Conservation (phyloP, 2,888 invertebrate species). For the Ophion ellenae region DNA sequence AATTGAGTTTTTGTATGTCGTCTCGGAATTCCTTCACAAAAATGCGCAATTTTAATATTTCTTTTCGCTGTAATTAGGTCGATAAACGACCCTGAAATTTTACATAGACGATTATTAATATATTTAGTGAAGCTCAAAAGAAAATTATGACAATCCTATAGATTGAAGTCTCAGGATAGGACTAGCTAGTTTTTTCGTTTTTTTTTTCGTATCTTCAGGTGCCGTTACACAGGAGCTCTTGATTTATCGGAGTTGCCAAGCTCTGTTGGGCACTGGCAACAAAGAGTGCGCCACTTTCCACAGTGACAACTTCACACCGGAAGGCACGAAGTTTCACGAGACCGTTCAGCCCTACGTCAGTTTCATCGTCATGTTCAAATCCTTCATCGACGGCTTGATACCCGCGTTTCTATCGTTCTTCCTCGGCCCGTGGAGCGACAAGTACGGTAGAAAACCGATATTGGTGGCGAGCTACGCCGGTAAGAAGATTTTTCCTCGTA, state of each 20-base stretch:
- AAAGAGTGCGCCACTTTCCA: constrained; percentile 86
- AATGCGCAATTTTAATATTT: too few species aligned
- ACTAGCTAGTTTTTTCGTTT: too few species aligned
- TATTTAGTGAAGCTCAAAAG: too few species aligned
- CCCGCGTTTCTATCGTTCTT: constrained; percentile 89
- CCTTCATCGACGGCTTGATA: constrained; percentile 87
- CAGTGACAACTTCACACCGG: constrained; percentile 84
- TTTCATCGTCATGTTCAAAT: constrained; percentile 87
- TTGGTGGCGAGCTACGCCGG: constrained; percentile 87
- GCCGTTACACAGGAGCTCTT: constrained; percentile 88
- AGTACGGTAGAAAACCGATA: constrained; percentile 90
- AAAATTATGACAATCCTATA: too few species aligned
- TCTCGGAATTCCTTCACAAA: too few species aligned
- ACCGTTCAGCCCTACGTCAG: constrained; percentile 88
- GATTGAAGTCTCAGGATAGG: too few species aligned
- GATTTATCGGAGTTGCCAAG: constrained; percentile 88
- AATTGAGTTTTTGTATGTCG: too few species aligned
- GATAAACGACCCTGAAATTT: too few species aligned
- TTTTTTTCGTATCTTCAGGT: constrained; percentile 79
- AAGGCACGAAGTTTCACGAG: constrained; percentile 84
- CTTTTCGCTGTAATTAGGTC: too few species aligned
- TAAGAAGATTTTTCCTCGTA: constrained; percentile 69
- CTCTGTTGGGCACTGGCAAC: constrained; percentile 85
- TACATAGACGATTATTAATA: too few species aligned
- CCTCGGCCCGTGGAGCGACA: constrained; percentile 93